Conservation (phyloP, 1,140 invertebrate species). For the Drosophila tristis region DNA sequence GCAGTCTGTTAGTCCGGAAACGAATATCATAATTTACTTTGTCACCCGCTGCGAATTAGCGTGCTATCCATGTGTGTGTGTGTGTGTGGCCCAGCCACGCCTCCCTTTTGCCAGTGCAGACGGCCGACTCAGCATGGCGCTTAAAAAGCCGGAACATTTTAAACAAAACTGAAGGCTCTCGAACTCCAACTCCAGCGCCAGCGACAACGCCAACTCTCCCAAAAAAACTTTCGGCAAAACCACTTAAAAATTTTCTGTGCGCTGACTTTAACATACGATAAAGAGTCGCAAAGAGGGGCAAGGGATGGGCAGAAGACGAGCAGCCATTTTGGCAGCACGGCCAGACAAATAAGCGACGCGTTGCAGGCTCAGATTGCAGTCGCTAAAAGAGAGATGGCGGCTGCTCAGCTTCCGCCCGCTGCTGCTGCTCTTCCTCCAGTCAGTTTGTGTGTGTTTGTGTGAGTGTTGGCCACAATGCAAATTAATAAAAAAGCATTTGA, state of each 20-base stretch:
- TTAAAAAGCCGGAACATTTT: constrained; percentile 67
- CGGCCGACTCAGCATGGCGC: constrained; percentile 55
- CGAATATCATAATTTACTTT: constrained; percentile 83
- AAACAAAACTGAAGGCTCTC: constrained; percentile 75
- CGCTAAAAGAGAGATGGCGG: constrained; percentile 51
- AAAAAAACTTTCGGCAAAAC: constrained; percentile 66
- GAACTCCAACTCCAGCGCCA: constrained; percentile 34
- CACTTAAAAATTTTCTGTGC: constrained; percentile 71
- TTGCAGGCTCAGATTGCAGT: constrained; percentile 76
- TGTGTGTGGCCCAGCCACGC: constrained; percentile 42
- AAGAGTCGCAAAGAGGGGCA: constrained; percentile 30
- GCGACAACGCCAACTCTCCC: constrained; percentile 2
- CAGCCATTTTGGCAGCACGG: constrained; percentile 49
- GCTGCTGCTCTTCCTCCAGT: constrained; percentile 13
- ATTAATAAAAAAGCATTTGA: constrained; percentile 82
- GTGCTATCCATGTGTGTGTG: constrained; percentile 48
- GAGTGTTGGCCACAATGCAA: constrained; percentile 66
- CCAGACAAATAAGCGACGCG: constrained; percentile 77
- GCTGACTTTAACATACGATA: constrained; percentile 78
- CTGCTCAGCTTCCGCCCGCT: constrained; percentile 16
- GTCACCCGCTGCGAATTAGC: constrained; percentile 82
- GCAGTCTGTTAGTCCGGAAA: constrained; percentile 78
- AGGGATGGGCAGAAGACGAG: constrained; percentile 22
- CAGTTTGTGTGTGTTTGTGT: constrained; percentile 21
- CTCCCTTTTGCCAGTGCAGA: constrained; percentile 21